These are phyloP conservation scores for Tonatia bakeri DNA, from an alignment of 2,113 vertebrate genomes.

Conservation along the genomic window DNA sequence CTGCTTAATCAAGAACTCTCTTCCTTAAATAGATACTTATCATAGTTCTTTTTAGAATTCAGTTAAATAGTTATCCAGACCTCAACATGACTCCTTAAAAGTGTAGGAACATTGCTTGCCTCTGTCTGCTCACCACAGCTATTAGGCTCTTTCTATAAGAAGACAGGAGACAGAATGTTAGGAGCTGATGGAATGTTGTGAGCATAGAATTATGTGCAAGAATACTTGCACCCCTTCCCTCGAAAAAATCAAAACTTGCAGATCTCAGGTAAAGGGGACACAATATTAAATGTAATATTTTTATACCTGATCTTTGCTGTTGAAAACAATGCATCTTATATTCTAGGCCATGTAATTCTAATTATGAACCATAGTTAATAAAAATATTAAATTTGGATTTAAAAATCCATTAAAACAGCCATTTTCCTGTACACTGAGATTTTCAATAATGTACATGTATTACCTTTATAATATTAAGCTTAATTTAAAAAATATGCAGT, in stretches of 20 bases:
- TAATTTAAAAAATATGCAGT: neutral
- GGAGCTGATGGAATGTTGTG: neutral
- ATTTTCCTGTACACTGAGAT: conserved; percentile 14
- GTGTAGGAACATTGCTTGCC: neutral
- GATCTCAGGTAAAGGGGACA: neutral
- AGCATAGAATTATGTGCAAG: neutral
- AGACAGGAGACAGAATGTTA: neutral
- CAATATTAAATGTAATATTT: neutral
- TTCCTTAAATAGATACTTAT: neutral
- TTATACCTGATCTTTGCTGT: neutral
- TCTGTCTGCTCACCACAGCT: neutral
- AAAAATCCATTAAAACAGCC: neutral
- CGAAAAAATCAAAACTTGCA: neutral
- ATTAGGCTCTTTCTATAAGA: neutral
- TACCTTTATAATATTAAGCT: neutral
- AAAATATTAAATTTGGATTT: neutral
- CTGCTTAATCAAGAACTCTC: neutral
- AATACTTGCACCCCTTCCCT: fast-evolving
- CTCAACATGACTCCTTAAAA: neutral
- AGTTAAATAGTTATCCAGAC: neutral
- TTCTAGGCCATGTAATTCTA: neutral
- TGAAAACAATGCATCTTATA: neutral
- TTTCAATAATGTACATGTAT: neutral
- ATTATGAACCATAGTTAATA: neutral
- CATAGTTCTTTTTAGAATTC: neutral